Base-by-base conservation (phyloP, 1,140 invertebrate species). In the Cecropterus lyciades region DNA sequence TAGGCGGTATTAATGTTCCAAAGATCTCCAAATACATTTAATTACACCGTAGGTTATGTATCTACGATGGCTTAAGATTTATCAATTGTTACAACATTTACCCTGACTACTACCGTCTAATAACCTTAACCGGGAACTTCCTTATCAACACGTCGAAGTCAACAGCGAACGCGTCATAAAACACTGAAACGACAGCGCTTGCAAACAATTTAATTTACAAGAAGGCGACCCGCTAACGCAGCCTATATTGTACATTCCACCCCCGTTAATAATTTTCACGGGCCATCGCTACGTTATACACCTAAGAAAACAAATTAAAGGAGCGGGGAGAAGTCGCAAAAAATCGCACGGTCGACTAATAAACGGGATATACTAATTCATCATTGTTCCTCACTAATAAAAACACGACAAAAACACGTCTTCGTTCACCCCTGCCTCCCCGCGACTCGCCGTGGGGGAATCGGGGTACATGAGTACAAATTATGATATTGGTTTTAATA, bases 381-480 rank as follows among this genome's bases (percentile, higher is more conserved):
- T 91, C 87, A 91, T 87, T 89, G 85, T 91, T 86, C 82, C 83
- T 85, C 81, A 85, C 79, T 84, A 89, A 89, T 87, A 87, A 91
- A 91, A 91, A 89, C 85, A 88, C 75, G 89, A 84, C 84, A 84
- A 85, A 85, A 85, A 87, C 85, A 90, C 83, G 74, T 86, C 79
- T 79, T 73, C 59, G 43, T 33, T 16, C 55, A 30, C 37, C 45
- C 40, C 27, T 14, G 24, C 46, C 48, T 69, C 74, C 70, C 68
- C 60, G 62, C 67, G 24, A 40, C 53, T 46, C 48, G 53, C 46
- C 42, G 51, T 65, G 70, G 66, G 65, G 53, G 62, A 62, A 69
- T 63, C 57, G 55, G 37, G 27, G 62, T 55, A 42, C 68, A 67
- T 20, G 65, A 69, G 63, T 63, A 68, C 57, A 74, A 75, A 77